These are phyloP conservation scores for Eurystomus gularis DNA, from an alignment of 2,113 vertebrate species.

Conservation along the genomic window DNA sequence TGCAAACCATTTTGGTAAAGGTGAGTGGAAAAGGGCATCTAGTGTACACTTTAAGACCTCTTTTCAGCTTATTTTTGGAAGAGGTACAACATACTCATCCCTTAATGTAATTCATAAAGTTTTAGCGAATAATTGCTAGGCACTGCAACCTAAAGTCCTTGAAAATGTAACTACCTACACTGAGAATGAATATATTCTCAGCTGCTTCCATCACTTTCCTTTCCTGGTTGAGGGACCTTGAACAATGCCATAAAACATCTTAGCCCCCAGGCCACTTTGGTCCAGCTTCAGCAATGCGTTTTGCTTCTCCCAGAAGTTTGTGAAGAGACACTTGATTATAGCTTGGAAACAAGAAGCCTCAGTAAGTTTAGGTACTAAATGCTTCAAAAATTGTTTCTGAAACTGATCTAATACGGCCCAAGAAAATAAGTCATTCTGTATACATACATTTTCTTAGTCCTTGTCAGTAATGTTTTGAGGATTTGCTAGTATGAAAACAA, in stretches of 20 bases:
- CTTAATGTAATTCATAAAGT: neutral
- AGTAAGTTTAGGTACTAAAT: neutral
- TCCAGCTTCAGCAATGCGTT: neutral
- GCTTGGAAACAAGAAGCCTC: neutral
- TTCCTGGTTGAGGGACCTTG: neutral
- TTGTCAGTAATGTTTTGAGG: neutral
- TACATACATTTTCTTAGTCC: neutral
- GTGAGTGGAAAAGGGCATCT: neutral
- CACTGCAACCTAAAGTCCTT: neutral
- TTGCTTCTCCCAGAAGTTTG: neutral
- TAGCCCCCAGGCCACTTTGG: neutral
- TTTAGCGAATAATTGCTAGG: neutral
- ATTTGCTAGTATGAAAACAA: neutral
- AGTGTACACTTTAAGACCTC: neutral
- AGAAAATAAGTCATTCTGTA: neutral
- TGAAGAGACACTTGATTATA: neutral
- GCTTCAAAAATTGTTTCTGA: neutral
- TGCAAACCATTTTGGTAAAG: neutral
- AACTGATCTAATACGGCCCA: neutral
- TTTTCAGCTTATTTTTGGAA: constrained; percentile 12
- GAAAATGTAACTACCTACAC: neutral
- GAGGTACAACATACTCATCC: neutral
- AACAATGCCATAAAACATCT: neutral
- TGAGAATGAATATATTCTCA: neutral
- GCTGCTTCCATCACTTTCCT: neutral